These are phyloP conservation scores for Pelodiscus sinensis DNA, from an alignment of 2,113 vertebrate species.

Conservation along the genomic window DNA sequence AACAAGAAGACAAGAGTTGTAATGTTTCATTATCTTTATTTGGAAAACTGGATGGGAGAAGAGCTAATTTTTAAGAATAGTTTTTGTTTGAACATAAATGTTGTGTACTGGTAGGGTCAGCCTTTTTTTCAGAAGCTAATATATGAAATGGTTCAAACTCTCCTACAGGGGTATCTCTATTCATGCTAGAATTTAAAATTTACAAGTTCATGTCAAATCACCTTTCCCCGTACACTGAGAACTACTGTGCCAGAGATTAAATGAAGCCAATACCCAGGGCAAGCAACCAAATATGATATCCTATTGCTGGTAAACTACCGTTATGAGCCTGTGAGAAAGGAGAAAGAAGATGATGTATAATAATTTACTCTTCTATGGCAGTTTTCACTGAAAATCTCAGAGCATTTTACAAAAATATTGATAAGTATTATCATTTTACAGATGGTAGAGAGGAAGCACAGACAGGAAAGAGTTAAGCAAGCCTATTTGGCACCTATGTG, in stretches of 20 bases:
- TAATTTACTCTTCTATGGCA: neutral
- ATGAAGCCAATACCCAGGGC: constrained; percentile 34
- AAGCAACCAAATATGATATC: neutral
- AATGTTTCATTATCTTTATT: neutral
- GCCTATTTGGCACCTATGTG: neutral
- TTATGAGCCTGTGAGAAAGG: neutral
- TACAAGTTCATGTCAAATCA: constrained; percentile 58
- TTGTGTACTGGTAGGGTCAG: neutral
- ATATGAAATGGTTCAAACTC: constrained; percentile 7
- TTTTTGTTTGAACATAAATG: neutral
- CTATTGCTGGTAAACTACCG: neutral
- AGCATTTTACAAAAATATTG: neutral
- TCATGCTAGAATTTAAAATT: constrained; percentile 52
- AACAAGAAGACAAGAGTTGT: neutral
- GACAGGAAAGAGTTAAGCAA: neutral
- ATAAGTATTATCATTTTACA: neutral
- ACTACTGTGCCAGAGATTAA: constrained; percentile 7
- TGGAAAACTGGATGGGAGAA: neutral
- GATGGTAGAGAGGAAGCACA: neutral
- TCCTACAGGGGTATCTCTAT: neutral
- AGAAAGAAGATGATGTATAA: neutral
- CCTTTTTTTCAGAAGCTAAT: neutral
- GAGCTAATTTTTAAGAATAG: neutral
- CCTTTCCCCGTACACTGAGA: constrained; percentile 40
- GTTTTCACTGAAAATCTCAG: neutral